A percentile compares a stretch with the other conserved stretches of the same genome.
Conservation (phyloP, 2,113 vertebrate species). For the Candoia aspera region DNA sequence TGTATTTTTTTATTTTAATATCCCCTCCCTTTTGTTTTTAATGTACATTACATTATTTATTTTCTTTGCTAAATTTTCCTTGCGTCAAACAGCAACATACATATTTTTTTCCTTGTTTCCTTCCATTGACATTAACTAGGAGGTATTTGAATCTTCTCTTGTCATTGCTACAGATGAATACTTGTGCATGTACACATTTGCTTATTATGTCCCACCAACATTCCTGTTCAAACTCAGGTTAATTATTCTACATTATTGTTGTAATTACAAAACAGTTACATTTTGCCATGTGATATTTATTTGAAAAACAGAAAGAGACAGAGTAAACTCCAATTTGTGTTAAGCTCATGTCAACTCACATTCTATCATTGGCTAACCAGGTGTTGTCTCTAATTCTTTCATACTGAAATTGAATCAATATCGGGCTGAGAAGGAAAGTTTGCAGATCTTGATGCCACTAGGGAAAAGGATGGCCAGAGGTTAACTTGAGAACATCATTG, state of each 20-base stretch:
- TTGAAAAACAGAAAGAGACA: not conserved
- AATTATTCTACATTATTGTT: not conserved
- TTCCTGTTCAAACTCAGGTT: not conserved
- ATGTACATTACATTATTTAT: no score
- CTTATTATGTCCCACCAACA: not conserved
- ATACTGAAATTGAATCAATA: not conserved
- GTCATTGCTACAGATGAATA: not conserved
- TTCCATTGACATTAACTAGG: not conserved
- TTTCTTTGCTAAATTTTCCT: no score
- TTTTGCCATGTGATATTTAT: not conserved
- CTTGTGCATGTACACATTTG: not conserved
- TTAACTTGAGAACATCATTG: not conserved
- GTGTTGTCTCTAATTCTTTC: not conserved
- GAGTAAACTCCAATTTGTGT: not conserved
- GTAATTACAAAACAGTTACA: not conserved
- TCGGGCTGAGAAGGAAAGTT: conserved; percentile 3
- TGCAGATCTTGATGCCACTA: not conserved
- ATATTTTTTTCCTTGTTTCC: no score
- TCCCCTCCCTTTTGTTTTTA: no score
- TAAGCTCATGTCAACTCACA: not conserved
- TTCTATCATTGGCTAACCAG: not conserved
- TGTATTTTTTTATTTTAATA: no score
- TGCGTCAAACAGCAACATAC: no score
- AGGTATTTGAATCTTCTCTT: not conserved
- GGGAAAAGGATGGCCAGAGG: not conserved